A percentile compares a stretch with the other conserved stretches of the same genome.
phyloP scores from a whole-genome alignment of 1,140 invertebrate genomes.

The Pararge aegeria region DNA sequence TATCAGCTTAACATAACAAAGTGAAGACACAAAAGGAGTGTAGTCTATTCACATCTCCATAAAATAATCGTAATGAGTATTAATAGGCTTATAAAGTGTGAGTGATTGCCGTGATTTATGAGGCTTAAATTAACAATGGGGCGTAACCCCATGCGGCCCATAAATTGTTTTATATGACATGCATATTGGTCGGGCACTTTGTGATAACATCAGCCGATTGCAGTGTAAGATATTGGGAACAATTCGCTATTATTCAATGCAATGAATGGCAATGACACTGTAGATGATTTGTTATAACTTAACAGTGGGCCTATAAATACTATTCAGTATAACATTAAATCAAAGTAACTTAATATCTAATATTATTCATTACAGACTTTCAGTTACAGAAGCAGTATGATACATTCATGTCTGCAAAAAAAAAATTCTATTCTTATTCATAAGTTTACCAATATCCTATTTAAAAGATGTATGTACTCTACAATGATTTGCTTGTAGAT shows the following conservation, averaged over 20 bases:
- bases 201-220: conserved; percentile 27
- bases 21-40: background rate
- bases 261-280: conserved; percentile 10
- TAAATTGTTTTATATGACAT: conserved; percentile 62
- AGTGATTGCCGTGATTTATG: conserved; percentile 57
- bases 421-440: no score
- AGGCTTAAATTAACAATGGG: conserved; percentile 52
- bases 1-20: background rate
- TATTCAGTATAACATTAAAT: no score
- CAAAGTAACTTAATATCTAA: no score
- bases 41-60: conserved; percentile 11
- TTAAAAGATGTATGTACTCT: no score
- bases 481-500: no score
- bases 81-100: conserved; percentile 43
- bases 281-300: background rate
- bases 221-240: background rate
- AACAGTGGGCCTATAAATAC: background rate
- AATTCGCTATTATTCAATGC: conserved; percentile 7
- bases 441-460: no score
- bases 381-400: no score
- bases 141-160: conserved; percentile 44
- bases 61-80: conserved; percentile 37
- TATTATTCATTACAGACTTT: no score
- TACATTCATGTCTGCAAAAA: no score
- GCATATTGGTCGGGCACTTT: conserved; percentile 18